Evolutionary conservation across 2,888 invertebrate species (phyloP), one percentile per base, ranked within the genome.

Genomic region (Choreutis nemorana): DNA sequence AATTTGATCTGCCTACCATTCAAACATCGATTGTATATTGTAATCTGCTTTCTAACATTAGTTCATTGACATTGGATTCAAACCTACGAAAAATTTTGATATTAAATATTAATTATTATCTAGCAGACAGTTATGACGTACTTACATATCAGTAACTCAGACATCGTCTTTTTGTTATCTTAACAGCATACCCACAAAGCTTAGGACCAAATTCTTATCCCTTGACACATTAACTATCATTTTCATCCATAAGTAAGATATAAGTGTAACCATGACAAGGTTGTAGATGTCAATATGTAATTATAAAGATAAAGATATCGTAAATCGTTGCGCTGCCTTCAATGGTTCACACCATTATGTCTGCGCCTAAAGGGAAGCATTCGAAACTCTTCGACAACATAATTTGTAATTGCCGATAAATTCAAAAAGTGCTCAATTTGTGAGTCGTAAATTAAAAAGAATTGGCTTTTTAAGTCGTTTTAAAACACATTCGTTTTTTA

Each of bases 21-120:
- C n/a, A n/a, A n/a, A n/a, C n/a, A n/a, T n/a, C n/a, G n/a, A n/a
- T n/a, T n/a, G n/a, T n/a, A n/a, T n/a, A n/a, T n/a, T n/a, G n/a
- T 44, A 49, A 45, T 42, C 45, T 45, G 29, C 27, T 32, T 34
- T 51, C 52, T 45, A 47, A 41, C 44, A 34, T 37, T 41, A 43
- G 44, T 56, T 51, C 48, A 52, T 57, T 55, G 54, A 62, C 62
- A 65, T 59, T 58, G 50, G 37, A 42, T 33, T 38, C n/a, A n/a
- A n/a, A n/a, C n/a, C n/a, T n/a, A n/a, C n/a, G n/a, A n/a, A n/a
- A n/a, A n/a, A n/a, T n/a, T n/a, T n/a, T n/a, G n/a, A n/a, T n/a
- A n/a, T n/a, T n/a, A n/a, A n/a, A n/a, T n/a, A n/a, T n/a, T n/a
- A n/a, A n/a, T n/a, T n/a, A n/a, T n/a, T n/a, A n/a, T n/a, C n/a